Percentiles rank a stretch among this genome's conserved stretches.
These are phyloP conservation scores for Anthopleura xanthogrammica DNA, from an alignment of 92 coral and sea anemone species.

Conservation along the genomic window DNA sequence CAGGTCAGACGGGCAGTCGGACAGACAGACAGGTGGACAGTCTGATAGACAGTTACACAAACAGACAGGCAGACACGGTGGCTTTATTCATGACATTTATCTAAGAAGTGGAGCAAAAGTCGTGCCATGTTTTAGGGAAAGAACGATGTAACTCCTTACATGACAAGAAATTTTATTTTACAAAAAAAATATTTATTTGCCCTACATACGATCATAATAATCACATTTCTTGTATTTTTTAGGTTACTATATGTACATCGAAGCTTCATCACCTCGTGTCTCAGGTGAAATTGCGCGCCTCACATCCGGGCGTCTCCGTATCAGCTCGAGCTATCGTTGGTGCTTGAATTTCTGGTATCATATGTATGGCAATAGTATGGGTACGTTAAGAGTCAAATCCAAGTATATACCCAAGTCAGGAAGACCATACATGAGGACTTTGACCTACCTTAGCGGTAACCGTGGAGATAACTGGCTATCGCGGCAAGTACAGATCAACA, in stretches of 20 bases:
- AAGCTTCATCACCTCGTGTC: conserved; percentile 74
- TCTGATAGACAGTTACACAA: no score
- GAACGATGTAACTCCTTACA: no score
- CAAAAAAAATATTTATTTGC: no score
- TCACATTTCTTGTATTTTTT: not conserved
- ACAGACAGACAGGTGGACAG: not conserved
- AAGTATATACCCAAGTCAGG: conserved; percentile 48
- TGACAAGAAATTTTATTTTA: no score
- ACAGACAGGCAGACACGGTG: no score
- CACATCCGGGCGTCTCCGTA: conserved; percentile 76
- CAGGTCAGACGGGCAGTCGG: no score
- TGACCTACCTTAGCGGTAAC: conserved; percentile 50
- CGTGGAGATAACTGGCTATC: conserved; percentile 80
- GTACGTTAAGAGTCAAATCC: conserved; percentile 53
- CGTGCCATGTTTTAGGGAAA: no score
- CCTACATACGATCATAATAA: not conserved
- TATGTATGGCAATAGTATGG: conserved; percentile 84
- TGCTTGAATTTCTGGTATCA: conserved; percentile 93
- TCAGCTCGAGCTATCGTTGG: conserved; percentile 65
- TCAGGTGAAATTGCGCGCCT: conserved; percentile 76
- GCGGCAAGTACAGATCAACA: conserved; percentile 67
- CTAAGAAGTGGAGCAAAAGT: no score
- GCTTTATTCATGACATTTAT: no score
- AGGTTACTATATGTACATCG: conserved; percentile 91
- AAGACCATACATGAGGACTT: conserved; percentile 42